Evolutionary conservation across 2,888 invertebrate genomes (phyloP).

Genomic region (Nycteola revayana): DNA sequence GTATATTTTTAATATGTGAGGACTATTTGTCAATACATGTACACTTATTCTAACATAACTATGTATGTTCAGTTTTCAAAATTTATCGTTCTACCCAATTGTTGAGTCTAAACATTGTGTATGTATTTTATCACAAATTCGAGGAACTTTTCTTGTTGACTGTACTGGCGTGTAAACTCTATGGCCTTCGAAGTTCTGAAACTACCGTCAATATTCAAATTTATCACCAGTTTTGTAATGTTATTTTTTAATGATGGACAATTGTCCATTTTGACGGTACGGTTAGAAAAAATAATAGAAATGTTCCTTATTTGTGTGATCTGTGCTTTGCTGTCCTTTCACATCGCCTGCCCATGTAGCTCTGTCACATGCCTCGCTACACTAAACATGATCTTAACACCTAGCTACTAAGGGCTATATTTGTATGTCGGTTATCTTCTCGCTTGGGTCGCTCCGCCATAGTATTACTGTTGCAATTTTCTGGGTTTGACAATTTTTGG

Average conservation of each 20-base stretch:
- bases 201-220: too few relatives aligned
- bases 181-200: too few relatives aligned
- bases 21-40: slow-evolving; percentile 17
- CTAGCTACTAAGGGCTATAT: slow-evolving; percentile 54
- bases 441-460: slow-evolving; percentile 33
- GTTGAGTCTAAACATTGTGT: slow-evolving; percentile 31
- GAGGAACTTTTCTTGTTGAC: slow-evolving; percentile 20
- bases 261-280: too few relatives aligned
- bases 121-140: slow-evolving; percentile 35
- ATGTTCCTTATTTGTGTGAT: slow-evolving; percentile 29
- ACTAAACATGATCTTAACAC: slow-evolving; percentile 72
- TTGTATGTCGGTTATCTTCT: slow-evolving; percentile 28
- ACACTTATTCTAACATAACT: slow-evolving; percentile 33
- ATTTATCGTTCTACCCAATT: slow-evolving; percentile 25
- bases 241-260: too few relatives aligned
- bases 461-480: too few relatives aligned
- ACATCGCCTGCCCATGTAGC: slow-evolving; percentile 74
- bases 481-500: too few relatives aligned
- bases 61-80: slow-evolving; percentile 28
- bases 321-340: slow-evolving; percentile 72
- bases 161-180: too few relatives aligned
- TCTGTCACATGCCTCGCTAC: slow-evolving; percentile 76
- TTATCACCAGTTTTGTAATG: too few relatives aligned
- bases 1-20: slow-evolving; percentile 7
- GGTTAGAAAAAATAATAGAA: too few relatives aligned